Evolutionary conservation across 1,140 invertebrate species (phyloP).

Genomic region (Plodia interpunctella): DNA sequence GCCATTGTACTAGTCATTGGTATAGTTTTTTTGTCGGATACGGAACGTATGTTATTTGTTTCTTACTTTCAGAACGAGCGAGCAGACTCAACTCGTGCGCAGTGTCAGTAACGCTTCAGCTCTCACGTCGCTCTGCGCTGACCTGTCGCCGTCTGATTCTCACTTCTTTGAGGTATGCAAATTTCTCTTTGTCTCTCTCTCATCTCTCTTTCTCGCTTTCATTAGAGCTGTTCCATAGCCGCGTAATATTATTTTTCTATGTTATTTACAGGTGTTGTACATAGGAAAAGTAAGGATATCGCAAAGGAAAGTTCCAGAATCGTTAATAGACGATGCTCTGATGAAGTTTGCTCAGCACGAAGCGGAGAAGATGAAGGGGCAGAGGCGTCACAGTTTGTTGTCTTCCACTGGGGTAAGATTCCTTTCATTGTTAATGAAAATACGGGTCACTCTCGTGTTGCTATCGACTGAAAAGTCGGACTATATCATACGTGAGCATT

Average conservation of each 20-base stretch:
- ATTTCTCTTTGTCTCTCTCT: too few species aligned
- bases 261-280: constrained; percentile 85
- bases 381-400: constrained; percentile 65
- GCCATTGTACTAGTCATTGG: too few species aligned
- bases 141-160: constrained; percentile 89
- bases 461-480: too few species aligned
- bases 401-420: constrained; percentile 60
- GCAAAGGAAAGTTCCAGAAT: constrained; percentile 89
- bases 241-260: not conserved
- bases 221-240: too few species aligned
- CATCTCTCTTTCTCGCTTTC: too few species aligned
- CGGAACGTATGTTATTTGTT: too few species aligned
- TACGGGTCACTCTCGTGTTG: too few species aligned
- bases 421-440: too few species aligned
- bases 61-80: constrained; percentile 41
- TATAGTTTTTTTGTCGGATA: too few species aligned
- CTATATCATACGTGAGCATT: too few species aligned
- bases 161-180: constrained; percentile 88
- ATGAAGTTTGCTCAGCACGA: constrained; percentile 90
- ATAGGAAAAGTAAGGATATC: constrained; percentile 92
- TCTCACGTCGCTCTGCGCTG: constrained; percentile 84
- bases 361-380: constrained; percentile 81
- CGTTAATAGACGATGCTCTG: constrained; percentile 93
- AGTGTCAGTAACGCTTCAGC: constrained; percentile 80
- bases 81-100: constrained; percentile 58